These are phyloP conservation scores for Drosophila nr. medialis DNA, from an alignment of 2,888 invertebrate genomes.

Conservation along the genomic window DNA sequence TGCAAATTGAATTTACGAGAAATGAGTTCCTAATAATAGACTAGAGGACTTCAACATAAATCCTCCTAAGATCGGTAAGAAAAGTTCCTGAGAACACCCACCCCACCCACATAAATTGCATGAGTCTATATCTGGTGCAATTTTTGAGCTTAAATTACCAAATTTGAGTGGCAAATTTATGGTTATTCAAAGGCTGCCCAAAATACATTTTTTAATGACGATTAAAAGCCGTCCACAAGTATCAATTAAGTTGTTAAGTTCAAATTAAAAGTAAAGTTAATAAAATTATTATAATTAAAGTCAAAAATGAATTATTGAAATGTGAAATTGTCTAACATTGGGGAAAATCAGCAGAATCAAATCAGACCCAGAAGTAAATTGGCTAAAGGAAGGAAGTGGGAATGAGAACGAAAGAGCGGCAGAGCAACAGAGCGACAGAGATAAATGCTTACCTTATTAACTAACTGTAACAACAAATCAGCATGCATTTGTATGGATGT, in stretches of 20 bases:
- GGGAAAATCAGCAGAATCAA: not conserved
- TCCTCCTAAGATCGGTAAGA: no score
- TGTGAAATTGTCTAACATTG: not conserved
- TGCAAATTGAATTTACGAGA: no score
- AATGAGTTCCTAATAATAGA: no score
- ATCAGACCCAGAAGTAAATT: not conserved
- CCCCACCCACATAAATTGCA: no score
- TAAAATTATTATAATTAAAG: not conserved
- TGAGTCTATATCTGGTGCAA: not conserved
- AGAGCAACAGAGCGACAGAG: not conserved
- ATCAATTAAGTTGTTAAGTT: no score
- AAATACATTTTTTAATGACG: no score
- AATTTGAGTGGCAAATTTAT: not conserved
- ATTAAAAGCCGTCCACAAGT: no score
- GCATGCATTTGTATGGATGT: not conserved
- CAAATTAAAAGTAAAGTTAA: no score
- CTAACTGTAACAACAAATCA: not conserved
- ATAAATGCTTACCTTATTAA: not conserved
- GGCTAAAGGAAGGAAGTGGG: not conserved
- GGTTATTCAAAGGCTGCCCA: not conserved
- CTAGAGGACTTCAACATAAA: no score
- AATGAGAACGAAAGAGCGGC: not conserved
- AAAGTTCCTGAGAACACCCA: no score
- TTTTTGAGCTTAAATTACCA: not conserved
- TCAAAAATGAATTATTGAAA: not conserved